Base-by-base conservation (phyloP, 1,140 invertebrate genomes). In the Calephelis virginiensis region DNA sequence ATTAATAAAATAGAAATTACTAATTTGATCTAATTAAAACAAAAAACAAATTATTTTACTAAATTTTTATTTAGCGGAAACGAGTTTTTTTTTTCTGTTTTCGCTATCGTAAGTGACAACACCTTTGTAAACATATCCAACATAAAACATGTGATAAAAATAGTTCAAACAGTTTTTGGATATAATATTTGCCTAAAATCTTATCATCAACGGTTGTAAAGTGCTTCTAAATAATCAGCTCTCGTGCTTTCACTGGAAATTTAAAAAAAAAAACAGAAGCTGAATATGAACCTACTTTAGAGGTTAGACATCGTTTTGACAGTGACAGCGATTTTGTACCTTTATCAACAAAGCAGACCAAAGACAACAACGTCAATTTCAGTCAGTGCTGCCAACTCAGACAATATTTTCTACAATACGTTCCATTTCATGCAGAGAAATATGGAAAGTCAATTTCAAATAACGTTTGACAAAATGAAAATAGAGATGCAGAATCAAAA, bases 401-500 rank as follows among this genome's bases (percentile, higher is more conserved):
- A 4, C 4, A 40, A 40, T 40, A 5, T 40, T 40, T 40, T 4
- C 7, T 40, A n/a, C n/a, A n/a, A n/a, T 47, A 47, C 63, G 65
- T 67, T 50, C n/a, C 65, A 46, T 17, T 67, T 13, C 46, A 67
- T 43, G 46, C 37, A 67, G 12, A 46, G 11, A 59, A 60, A 59
- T 0, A 70, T 70, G 69, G 69, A 70, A 61, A 64, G 64, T 63
- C 69, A 66, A 66, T 68, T 68, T 61, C 60, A 72, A 72, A 61
- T 68, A 63, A 63, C 69, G 59, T 72, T 72, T 50, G 64, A 72
- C 0, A 72, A 72, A 68, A 68, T 72, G 63, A 72, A 72, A 60
- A 59, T 49, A 11, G 70, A 72, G 43, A 68, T 72, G 63, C 63
- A 66, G 62, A 69, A 47, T 38, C 71, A 72, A 63, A 72, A 48